Evolutionary conservation across 1,140 invertebrate species (phyloP).

Genomic region (Macrotrachela quadricornifera): DNA sequence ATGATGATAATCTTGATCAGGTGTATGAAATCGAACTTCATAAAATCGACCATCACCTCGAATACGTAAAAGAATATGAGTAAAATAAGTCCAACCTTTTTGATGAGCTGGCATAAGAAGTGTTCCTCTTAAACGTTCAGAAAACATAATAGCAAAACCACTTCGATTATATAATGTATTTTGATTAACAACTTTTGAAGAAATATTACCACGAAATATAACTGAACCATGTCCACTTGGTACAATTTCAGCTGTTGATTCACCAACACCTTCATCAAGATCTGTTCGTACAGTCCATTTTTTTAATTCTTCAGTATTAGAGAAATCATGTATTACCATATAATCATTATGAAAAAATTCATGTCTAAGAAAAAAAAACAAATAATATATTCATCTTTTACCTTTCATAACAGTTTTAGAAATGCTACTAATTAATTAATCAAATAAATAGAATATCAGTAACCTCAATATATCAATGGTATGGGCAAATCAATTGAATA

Average conservation of each 20-base stretch:
- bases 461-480: too few relatives aligned
- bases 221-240: slow-evolving; percentile 44
- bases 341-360: too few relatives aligned
- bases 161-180: slow-evolving; percentile 3
- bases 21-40: slow-evolving; percentile 47
- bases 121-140: neutral
- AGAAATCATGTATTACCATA: slow-evolving; percentile 11
- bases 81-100: slow-evolving; percentile 50
- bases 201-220: slow-evolving; percentile 49
- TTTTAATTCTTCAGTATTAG: slow-evolving; percentile 37
- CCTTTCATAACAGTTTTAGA: too few relatives aligned
- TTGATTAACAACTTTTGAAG: slow-evolving; percentile 3
- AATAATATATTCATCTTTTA: too few relatives aligned
- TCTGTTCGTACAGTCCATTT: slow-evolving; percentile 53
- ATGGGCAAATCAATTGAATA: too few relatives aligned
- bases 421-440: too few relatives aligned
- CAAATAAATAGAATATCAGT: too few relatives aligned
- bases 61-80: slow-evolving; percentile 56
- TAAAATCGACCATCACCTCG: slow-evolving; percentile 76
- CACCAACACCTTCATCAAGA: slow-evolving; percentile 54
- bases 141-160: slow-evolving; percentile 4
- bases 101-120: neutral
- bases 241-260: slow-evolving; percentile 40
- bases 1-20: slow-evolving; percentile 13
- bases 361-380: too few relatives aligned